phyloP scores from a whole-genome alignment of 2,888 invertebrate species.

The Erpobdella octoculata region DNA sequence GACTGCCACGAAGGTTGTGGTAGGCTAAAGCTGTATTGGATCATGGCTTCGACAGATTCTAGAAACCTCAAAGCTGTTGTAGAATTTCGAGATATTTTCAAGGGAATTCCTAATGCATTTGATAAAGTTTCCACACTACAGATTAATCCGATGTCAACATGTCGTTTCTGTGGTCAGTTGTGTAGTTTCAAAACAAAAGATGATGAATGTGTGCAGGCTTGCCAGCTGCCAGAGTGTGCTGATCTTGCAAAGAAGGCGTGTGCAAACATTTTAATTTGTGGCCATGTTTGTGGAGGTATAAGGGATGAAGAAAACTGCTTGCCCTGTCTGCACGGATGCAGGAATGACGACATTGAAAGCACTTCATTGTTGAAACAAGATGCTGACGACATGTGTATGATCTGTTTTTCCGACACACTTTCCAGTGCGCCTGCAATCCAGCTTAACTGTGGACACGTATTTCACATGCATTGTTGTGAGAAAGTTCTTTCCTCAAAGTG shows the following conservation, averaged over 20 bases:
- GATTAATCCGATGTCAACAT: conserved; percentile 50
- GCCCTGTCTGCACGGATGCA: conserved; percentile 81
- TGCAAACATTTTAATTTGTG: conserved; percentile 71
- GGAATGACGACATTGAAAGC: conserved; percentile 40
- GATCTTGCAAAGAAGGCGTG: conserved; percentile 63
- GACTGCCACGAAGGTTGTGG: conserved; percentile 90
- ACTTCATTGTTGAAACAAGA: conserved; percentile 73
- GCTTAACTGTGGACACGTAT: conserved; percentile 87
- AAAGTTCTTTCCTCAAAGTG: conserved; percentile 76
- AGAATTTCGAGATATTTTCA: conserved; percentile 73
- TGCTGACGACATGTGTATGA: conserved; percentile 98
- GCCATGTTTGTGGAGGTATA: conserved; percentile 91
- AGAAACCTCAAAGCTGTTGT: conserved; percentile 71
- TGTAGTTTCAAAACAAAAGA: conserved; percentile 62
- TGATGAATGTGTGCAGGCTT: conserved; percentile 66
- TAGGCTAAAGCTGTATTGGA: conserved; percentile 87
- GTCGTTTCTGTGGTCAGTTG: conserved; percentile 81
- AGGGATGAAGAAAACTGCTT: conserved; percentile 71
- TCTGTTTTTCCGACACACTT: conserved; percentile 92
- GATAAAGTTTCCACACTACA: too few relatives aligned
- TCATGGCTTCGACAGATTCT: conserved; percentile 83
- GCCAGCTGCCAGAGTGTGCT: conserved; percentile 85
- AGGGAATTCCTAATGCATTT: conserved; percentile 25
- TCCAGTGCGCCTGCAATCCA: conserved; percentile 89
- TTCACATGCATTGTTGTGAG: conserved; percentile 83